These are phyloP conservation scores for Bovichtus variegatus DNA, from an alignment of 2,797 vertebrate genomes.

Conservation along the genomic window DNA sequence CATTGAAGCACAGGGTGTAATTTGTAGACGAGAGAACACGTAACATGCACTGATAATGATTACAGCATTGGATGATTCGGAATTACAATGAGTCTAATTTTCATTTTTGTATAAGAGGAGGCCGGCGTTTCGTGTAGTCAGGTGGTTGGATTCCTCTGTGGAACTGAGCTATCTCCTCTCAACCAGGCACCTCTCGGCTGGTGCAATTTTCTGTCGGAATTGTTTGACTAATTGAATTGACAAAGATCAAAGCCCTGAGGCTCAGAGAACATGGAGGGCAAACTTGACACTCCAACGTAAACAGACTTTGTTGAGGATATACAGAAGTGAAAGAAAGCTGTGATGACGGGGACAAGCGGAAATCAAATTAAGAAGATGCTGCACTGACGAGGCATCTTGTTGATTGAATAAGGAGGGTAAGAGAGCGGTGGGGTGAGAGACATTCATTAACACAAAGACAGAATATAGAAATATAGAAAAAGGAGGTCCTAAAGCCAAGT, in stretches of 20 bases:
- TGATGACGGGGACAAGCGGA: neutral
- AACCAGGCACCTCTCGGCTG: conserved; percentile 22
- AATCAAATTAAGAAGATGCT: conserved; percentile 19
- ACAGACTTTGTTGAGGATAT: neutral
- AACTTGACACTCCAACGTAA: conserved; percentile 21
- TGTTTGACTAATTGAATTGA: conserved; percentile 53
- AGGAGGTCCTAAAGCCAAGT: no score
- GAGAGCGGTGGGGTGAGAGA: neutral
- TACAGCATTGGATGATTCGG: conserved; percentile 42
- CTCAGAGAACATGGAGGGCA: conserved; percentile 34
- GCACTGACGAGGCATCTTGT: neutral
- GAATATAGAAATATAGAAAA: no score
- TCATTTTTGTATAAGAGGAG: conserved; percentile 15
- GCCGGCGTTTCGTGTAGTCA: neutral
- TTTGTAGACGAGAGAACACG: conserved; percentile 41
- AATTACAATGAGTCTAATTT: conserved; percentile 38
- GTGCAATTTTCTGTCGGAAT: conserved; percentile 28
- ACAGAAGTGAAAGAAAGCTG: conserved; percentile 3
- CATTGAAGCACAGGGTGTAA: conserved; percentile 43
- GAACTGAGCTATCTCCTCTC: conserved; percentile 25
- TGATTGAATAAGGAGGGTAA: conserved; percentile 14
- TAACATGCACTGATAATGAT: conserved; percentile 28
- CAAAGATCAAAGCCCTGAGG: conserved; percentile 41
- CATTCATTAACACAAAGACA: conserved; percentile 24
- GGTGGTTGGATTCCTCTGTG: conserved; percentile 32